A percentile compares a stretch with the other conserved stretches of the same genome.
These are phyloP conservation scores for Xylota sylvarum DNA, from an alignment of 2,888 invertebrate genomes.

Conservation along the genomic window DNA sequence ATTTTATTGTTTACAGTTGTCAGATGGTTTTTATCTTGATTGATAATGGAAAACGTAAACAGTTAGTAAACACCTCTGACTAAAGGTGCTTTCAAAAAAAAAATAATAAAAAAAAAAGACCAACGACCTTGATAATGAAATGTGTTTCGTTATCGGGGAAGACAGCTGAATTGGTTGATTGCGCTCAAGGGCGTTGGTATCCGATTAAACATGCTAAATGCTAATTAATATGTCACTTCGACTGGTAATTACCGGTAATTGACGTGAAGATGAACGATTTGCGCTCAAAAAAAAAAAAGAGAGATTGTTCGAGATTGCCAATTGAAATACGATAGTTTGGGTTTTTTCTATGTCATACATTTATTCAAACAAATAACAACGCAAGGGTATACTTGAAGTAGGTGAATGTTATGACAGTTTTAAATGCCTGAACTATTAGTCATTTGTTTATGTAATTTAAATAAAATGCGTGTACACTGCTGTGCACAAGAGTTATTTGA, in stretches of 20 bases:
- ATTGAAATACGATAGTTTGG: background rate
- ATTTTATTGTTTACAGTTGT: constrained; percentile 32
- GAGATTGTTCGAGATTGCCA: background rate
- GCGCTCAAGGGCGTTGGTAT: background rate
- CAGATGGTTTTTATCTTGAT: constrained; percentile 31
- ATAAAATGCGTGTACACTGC: too few relatives aligned
- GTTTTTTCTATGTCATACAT: background rate
- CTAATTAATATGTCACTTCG: constrained; percentile 44
- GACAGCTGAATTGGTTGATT: constrained; percentile 47
- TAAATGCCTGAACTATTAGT: too few relatives aligned
- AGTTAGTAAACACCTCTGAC: background rate
- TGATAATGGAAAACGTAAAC: constrained; percentile 35
- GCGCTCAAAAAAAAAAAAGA: too few relatives aligned
- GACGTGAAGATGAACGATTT: background rate
- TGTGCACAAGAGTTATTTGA: too few relatives aligned
- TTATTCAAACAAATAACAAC: too few relatives aligned
- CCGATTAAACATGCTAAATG: constrained; percentile 23
- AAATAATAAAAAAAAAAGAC: background rate
- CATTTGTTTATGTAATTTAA: too few relatives aligned
- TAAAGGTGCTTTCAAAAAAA: background rate
- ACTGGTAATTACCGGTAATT: constrained; percentile 8
- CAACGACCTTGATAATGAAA: constrained; percentile 50
- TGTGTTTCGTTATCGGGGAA: constrained; percentile 18
- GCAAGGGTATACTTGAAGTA: too few relatives aligned
- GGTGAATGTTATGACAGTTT: too few relatives aligned